Percentiles rank a stretch among this genome's conserved stretches.
Conservation (phyloP, 2,113 vertebrate species). For the Petrocephalus zakoni region DNA sequence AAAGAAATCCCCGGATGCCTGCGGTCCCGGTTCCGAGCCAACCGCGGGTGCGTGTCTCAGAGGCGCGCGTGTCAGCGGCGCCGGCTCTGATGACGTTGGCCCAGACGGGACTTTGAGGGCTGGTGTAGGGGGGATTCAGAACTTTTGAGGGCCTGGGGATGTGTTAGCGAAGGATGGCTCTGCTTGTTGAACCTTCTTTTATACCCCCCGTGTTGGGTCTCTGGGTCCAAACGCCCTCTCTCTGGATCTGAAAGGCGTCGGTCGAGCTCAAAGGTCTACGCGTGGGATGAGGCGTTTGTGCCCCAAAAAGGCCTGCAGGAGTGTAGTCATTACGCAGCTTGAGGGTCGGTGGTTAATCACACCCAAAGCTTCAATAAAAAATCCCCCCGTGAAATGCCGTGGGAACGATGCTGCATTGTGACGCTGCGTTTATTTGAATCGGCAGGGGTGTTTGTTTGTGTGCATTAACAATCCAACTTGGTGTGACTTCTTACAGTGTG, state of each 20-base stretch:
- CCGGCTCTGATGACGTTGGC: conserved; percentile 58
- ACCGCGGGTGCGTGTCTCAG: conserved; percentile 25
- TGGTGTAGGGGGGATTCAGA: conserved; percentile 17
- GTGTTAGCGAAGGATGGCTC: conserved; percentile 15
- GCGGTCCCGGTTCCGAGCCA: not conserved
- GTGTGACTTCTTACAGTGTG: not conserved
- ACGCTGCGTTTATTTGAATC: not conserved
- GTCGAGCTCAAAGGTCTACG: not conserved
- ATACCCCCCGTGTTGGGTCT: not conserved
- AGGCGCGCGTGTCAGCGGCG: conserved; percentile 41
- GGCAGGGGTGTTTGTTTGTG: not conserved
- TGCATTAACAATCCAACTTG: not conserved
- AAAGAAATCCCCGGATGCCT: not conserved
- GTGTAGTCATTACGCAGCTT: not conserved
- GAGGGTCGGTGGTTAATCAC: conserved; percentile 4
- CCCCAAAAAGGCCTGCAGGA: not conserved
- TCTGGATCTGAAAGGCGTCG: not conserved
- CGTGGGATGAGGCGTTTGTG: not conserved
- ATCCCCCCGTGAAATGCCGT: not conserved
- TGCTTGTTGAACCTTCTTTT: conserved; percentile 19
- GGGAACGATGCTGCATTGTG: not conserved
- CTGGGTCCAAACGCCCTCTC: not conserved
- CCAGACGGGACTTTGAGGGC: conserved; percentile 30
- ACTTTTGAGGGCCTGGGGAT: conserved; percentile 7
- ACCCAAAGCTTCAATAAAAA: not conserved